Percentiles rank a stretch among this genome's conserved stretches.
These are phyloP conservation scores for Phrynocephalus vlangalii DNA, from an alignment of 2,797 vertebrate species.

Conservation along the genomic window DNA sequence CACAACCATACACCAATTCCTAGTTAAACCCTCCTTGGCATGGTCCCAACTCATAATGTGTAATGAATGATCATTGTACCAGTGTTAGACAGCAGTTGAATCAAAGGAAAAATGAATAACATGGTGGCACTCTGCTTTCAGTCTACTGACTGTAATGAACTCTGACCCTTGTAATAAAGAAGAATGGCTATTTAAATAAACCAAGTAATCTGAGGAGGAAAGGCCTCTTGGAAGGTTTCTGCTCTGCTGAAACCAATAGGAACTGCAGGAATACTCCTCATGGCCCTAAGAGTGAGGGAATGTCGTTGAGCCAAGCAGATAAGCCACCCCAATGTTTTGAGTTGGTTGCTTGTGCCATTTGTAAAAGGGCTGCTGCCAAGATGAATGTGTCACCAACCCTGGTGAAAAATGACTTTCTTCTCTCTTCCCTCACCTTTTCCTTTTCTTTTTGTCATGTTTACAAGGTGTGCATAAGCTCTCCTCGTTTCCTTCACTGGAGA, in stretches of 20 bases:
- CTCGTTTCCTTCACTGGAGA: background rate
- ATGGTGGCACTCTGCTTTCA: background rate
- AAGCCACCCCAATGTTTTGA: background rate
- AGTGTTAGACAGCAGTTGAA: background rate
- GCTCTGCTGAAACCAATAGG: background rate
- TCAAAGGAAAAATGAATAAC: slow-evolving; percentile 2
- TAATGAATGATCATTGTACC: slow-evolving; percentile 44
- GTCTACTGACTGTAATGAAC: background rate
- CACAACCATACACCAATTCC: slow-evolving; percentile 43
- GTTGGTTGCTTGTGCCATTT: background rate
- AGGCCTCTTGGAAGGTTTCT: background rate
- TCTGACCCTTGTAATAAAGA: background rate
- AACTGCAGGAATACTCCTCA: background rate
- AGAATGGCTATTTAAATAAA: background rate
- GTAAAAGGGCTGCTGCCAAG: too few relatives aligned
- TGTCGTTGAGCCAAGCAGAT: background rate
- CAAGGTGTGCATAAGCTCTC: too few relatives aligned
- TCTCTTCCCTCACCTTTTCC: too few relatives aligned
- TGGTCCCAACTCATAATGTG: slow-evolving; percentile 25
- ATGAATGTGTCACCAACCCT: too few relatives aligned
- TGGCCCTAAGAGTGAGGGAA: background rate
- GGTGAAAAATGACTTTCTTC: too few relatives aligned
- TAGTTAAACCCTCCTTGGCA: slow-evolving; percentile 49
- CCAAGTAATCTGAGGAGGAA: background rate
- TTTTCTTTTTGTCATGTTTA: too few relatives aligned